These are phyloP conservation scores for Latheticus oryzae DNA, from an alignment of 2,888 invertebrate species.

Conservation along the genomic window DNA sequence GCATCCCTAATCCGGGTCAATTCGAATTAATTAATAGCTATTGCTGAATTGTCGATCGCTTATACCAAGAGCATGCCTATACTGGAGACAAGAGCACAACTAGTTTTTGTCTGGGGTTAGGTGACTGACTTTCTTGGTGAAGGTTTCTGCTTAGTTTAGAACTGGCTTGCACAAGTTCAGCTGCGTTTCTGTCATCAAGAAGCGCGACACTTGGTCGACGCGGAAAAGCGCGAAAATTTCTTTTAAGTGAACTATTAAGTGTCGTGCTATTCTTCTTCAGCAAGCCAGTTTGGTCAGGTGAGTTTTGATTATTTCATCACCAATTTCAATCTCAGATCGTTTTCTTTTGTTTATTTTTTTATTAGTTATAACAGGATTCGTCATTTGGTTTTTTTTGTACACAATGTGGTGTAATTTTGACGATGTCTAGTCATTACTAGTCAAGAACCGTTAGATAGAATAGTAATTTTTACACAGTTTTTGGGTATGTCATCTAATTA, in stretches of 20 bases:
- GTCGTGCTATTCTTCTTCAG: slow-evolving; percentile 13
- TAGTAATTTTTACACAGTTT: slow-evolving; percentile 7
- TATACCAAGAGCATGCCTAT: slow-evolving; percentile 37
- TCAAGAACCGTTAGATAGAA: slow-evolving; percentile 3
- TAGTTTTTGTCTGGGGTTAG: slow-evolving; percentile 48
- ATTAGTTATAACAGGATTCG: slow-evolving; percentile 11
- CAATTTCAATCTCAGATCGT: slow-evolving; percentile 3
- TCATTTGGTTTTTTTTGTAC: slow-evolving; percentile 9
- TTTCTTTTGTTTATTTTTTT: slow-evolving; percentile 10
- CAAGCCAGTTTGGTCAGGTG: slow-evolving; percentile 30
- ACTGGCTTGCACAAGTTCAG: slow-evolving; percentile 38
- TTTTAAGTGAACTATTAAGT: slow-evolving; percentile 10
- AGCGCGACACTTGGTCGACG: slow-evolving; percentile 17
- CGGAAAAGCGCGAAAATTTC: slow-evolving; percentile 24
- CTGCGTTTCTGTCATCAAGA: slow-evolving; percentile 35
- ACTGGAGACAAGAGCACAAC: slow-evolving; percentile 46
- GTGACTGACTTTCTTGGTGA: slow-evolving; percentile 47
- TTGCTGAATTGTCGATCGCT: slow-evolving; percentile 28
- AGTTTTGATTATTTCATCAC: slow-evolving; percentile 15
- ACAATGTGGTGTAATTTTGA: slow-evolving; percentile 26
- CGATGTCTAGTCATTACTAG: slow-evolving; percentile 3
- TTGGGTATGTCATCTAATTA: slow-evolving; percentile 21
- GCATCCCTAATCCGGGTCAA: slow-evolving; percentile 29
- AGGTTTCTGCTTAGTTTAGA: slow-evolving; percentile 43
- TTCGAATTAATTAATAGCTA: slow-evolving; percentile 3